Percentiles rank a stretch among this genome's conserved stretches.
phyloP scores from a whole-genome alignment of 2,797 vertebrate genomes.

The Oophaga sylvatica region DNA sequence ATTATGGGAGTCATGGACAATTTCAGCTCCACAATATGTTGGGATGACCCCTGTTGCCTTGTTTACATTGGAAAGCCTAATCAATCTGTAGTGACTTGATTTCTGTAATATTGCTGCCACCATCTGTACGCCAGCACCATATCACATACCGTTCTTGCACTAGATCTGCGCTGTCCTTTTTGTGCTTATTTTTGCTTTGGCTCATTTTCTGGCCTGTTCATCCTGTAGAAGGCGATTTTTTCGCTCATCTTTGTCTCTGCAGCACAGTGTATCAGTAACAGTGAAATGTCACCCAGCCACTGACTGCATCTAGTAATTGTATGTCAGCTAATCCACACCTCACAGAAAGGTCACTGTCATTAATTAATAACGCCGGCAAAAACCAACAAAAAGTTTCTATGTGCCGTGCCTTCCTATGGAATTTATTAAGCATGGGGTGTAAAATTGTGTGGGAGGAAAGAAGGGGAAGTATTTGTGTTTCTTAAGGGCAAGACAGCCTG shows the following conservation, averaged over 20 bases:
- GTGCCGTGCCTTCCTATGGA: conserved; percentile 1
- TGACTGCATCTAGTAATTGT: conserved; percentile 53
- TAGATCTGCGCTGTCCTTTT: too few species aligned
- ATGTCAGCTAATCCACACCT: conserved; percentile 53
- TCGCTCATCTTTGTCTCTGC: not conserved
- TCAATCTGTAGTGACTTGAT: too few species aligned
- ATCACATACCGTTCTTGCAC: not conserved
- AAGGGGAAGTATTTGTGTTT: not conserved
- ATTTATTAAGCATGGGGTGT: conserved; percentile 26
- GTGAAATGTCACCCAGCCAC: conserved; percentile 52
- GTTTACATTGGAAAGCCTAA: too few species aligned
- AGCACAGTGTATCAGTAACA: conserved; percentile 36
- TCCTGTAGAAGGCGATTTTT: not conserved
- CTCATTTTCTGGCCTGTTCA: not conserved
- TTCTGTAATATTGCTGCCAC: too few species aligned
- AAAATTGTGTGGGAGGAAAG: not conserved
- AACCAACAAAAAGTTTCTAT: conserved; percentile 13
- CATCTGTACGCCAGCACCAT: too few species aligned
- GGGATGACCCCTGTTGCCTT: too few species aligned
- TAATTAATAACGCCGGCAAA: conserved; percentile 44
- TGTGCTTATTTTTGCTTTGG: not conserved
- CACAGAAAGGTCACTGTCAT: conserved; percentile 53
- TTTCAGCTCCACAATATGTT: too few species aligned
- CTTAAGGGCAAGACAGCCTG: too few species aligned
- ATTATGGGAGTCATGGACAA: too few species aligned